Base-by-base conservation (phyloP, 2,888 invertebrate species). In the Molorchus minor region DNA sequence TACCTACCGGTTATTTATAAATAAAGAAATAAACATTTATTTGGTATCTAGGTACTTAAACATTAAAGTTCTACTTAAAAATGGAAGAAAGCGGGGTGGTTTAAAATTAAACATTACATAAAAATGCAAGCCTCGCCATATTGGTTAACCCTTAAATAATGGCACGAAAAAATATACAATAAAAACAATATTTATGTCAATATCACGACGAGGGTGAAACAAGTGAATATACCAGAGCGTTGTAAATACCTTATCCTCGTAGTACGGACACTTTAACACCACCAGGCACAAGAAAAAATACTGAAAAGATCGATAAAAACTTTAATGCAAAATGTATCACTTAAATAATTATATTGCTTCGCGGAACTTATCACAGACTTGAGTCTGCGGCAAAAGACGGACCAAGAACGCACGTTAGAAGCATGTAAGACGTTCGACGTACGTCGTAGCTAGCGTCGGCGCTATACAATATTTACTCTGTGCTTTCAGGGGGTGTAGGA, bases 341-440 rank as follows among this genome's bases (percentile, higher is more conserved):
- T 80, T 81, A 81, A 81, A 80, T 80, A 80, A 80, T 80, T 81
- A 80, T 80, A 80, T 80, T 76, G 78, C 76, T 75, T 71, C 65
- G 69, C 65, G 63, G 76, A 68, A 71, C 65, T 69, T 67, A 79
- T 71, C 77, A 69, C 68, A 71, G 79, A 79, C 77, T 64, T 65
- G 72, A 72, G 76, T 77, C 72, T 71, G 69, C 67, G 69, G 68
- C 73, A 72, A 72, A 72, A 71, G 65, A 63, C 62, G 66, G 57
- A 64, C 61, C 72, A 75, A 77, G 76, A 76, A 72, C 72, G 67
- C 61, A 74, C 60, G 70, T 71, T 56, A 72, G 75, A 75, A 69
- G 68, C 69, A 71, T 62, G 69, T 73, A 75, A 77, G 75, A 67
- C 43, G 25, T 8, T 35, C 56, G 47, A 70, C 78, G 78, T 76